Base-by-base conservation (phyloP, 1,140 invertebrate genomes). In the Hesperophylax magnus region DNA sequence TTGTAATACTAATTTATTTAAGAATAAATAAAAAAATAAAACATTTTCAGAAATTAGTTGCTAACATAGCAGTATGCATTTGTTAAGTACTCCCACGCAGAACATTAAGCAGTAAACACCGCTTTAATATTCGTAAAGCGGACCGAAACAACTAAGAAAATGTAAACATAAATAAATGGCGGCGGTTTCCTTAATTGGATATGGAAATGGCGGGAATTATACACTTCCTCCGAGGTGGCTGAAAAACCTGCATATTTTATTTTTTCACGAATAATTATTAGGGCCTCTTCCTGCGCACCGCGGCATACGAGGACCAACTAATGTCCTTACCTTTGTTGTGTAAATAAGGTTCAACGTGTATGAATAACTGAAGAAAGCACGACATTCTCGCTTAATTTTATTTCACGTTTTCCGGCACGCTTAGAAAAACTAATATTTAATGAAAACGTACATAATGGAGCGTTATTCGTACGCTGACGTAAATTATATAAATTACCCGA, bases 111-210 rank as follows among this genome's bases (percentile, higher is more conserved):
- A 24, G 69, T 58, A 58, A 75, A 58, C 27, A 75, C 31, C 17
- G 58, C 27, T 75, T n/a, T 75, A 58, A 58, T 75, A 34, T 75
- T 58, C 72, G 15, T 20, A 31, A 75, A 75, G n/a, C n/a, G 72
- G 31, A 58, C 53, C 54, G 27, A 58, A 58, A 39, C 72, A 75
- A 60, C 53, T 58, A 75, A 58, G 56, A 75, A 74, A 31, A 75
- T 60, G 56, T 75, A 58, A 75, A 60, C 72, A 75, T n/a, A 75
- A 75, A 39, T 58, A 58, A 52, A 72, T 65, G 54, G 72, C 69
- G 54, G 56, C 54, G 58, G 56, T 75, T 75, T 75, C 53, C 72
- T 75, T 75, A 75, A 75, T 75, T 75, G 27, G 22, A 75, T 75
- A 75, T 75, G 72, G 72, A 75, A 75, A 75, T 60, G 72, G 18